A percentile compares a stretch with the other conserved stretches of the same genome.
Conservation (phyloP, 2,888 invertebrate genomes). For the Dendrolimus houi region DNA sequence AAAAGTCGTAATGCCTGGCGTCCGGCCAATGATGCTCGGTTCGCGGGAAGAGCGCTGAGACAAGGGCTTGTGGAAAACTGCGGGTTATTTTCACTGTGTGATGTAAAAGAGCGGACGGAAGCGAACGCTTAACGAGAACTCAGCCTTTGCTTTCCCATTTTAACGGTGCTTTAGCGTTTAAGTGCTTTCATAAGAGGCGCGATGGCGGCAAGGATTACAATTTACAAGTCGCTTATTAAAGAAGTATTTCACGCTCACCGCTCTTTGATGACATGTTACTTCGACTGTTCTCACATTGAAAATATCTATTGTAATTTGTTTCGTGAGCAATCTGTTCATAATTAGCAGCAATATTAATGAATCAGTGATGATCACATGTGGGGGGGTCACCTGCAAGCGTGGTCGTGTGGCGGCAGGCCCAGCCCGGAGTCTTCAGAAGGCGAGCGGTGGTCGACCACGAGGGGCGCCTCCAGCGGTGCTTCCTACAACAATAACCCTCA, state of each 20-base stretch:
- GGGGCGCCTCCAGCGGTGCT: conserved; percentile 73
- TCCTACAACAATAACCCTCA: conserved; percentile 77
- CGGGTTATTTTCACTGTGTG: conserved; percentile 47
- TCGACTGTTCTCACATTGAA: conserved; percentile 2
- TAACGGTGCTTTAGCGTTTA: conserved; percentile 49
- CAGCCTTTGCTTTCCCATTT: conserved; percentile 52
- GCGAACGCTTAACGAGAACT: conserved; percentile 52
- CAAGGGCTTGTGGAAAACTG: conserved; percentile 43
- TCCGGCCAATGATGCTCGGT: conserved; percentile 38
- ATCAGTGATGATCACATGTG: conserved; percentile 20
- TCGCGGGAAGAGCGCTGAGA: conserved; percentile 28
- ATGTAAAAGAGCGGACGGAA: conserved; percentile 58
- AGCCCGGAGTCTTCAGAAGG: conserved; percentile 97
- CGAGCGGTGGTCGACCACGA: conserved; percentile 85
- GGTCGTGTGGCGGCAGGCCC: conserved; percentile 88
- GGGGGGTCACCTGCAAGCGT: conserved; percentile 77
- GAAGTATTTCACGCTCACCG: conserved; percentile 13
- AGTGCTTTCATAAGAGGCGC: conserved; percentile 41
- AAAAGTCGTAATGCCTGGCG: conserved; percentile 60
- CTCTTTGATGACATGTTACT: conserved; percentile 10
- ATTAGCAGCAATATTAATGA: neutral
- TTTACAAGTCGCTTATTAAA: conserved; percentile 47
- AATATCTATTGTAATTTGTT: conserved; percentile 2
- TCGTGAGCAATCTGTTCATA: conserved; percentile 5
- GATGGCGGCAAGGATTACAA: conserved; percentile 25